phyloP scores from a whole-genome alignment of 2,113 vertebrate genomes.

The Amphiprion percula region DNA sequence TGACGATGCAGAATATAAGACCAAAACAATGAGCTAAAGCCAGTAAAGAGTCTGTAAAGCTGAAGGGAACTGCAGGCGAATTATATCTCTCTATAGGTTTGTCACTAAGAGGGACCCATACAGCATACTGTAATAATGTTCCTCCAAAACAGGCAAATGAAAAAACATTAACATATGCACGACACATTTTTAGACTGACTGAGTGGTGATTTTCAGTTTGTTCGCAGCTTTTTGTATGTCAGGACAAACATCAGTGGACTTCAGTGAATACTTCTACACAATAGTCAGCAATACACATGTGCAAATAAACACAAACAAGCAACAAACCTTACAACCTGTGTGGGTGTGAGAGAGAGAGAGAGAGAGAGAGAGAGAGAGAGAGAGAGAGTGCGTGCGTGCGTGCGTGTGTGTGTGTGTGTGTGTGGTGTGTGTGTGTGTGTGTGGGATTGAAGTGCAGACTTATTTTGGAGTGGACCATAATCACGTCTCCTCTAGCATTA shows the following conservation, averaged over 20 bases:
- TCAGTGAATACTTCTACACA: conserved; percentile 1
- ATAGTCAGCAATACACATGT: conserved; percentile 18
- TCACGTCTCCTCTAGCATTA: conserved; percentile 39
- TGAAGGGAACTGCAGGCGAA: too few relatives aligned
- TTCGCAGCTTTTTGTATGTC: not conserved
- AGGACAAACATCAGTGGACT: conserved; percentile 33
- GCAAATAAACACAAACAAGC: conserved; percentile 8
- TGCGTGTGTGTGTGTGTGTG: not conserved
- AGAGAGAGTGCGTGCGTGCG: not conserved
- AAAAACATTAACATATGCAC: too few relatives aligned
- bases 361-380: too few relatives aligned
- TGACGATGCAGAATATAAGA: not conserved
- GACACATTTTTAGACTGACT: too few relatives aligned
- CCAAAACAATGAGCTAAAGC: not conserved
- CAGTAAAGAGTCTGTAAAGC: too few relatives aligned
- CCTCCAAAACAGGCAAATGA: too few relatives aligned
- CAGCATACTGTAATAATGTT: not conserved
- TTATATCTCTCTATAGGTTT: too few relatives aligned
- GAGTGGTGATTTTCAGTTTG: conserved; percentile 1
- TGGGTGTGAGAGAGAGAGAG: not conserved
- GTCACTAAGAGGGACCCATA: too few relatives aligned
- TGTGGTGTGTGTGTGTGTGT: not conserved
- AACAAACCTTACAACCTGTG: conserved; percentile 9
- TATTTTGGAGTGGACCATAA: conserved; percentile 47
- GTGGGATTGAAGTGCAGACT: conserved; percentile 31